A percentile compares a stretch with the other conserved stretches of the same genome.
These are phyloP conservation scores for Tenrec ecaudatus DNA, from an alignment of 2,113 vertebrate genomes.

Conservation along the genomic window DNA sequence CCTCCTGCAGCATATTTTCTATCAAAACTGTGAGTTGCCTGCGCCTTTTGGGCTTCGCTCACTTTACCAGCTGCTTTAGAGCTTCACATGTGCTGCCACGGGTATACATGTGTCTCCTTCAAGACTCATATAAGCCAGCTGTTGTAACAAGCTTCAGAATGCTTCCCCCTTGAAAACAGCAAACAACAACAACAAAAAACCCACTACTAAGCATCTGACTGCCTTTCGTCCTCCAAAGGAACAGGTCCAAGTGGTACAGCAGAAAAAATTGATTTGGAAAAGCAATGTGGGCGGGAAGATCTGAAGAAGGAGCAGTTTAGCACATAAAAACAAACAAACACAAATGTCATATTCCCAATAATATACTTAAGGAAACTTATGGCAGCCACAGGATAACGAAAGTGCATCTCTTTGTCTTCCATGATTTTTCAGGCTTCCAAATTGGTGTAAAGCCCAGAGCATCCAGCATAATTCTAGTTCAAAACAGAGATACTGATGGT, in stretches of 20 bases:
- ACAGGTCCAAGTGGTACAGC: constrained; percentile 43
- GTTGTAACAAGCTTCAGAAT: constrained; percentile 73
- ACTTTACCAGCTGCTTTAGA: constrained; percentile 76
- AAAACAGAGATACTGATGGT: neutral
- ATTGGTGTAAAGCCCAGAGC: neutral
- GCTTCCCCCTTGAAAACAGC: constrained; percentile 40
- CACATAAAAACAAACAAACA: neutral
- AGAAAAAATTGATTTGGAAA: constrained; percentile 68
- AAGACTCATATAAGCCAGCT: constrained; percentile 83
- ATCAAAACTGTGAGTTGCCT: constrained; percentile 58
- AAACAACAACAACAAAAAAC: too few species aligned
- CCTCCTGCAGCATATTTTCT: neutral
- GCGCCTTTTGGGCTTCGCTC: constrained; percentile 67
- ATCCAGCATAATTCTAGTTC: constrained; percentile 2
- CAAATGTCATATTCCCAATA: constrained; percentile 8
- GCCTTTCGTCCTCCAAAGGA: constrained; percentile 5
- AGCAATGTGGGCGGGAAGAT: neutral
- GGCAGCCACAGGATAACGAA: neutral
- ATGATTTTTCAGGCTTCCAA: neutral
- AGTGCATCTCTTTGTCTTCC: neutral
- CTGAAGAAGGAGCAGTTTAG: neutral
- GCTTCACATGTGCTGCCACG: constrained; percentile 45
- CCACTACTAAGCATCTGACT: constrained; percentile 64
- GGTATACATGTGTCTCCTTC: constrained; percentile 71
- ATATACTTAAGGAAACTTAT: constrained; percentile 7